Evolutionary conservation across 2,888 invertebrate species (phyloP), one percentile per base, ranked within the genome.

Genomic region (Meiosimyza platycephala): DNA sequence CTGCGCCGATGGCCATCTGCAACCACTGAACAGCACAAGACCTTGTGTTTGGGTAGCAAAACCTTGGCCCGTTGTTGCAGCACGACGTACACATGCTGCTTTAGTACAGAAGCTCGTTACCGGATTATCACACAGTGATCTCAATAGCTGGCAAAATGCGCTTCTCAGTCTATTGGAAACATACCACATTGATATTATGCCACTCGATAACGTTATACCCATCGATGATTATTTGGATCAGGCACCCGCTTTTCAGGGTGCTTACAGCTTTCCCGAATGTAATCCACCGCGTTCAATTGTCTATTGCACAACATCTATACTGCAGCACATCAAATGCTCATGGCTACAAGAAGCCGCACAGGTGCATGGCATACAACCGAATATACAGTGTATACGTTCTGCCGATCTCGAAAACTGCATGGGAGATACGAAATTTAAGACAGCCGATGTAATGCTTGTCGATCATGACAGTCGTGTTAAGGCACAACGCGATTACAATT

Each of bases 41-140:
- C 93, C 94, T 0, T 95, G 95, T 81, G 88, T 92, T 11, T 95
- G 95, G 95, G 90, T 94, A 15, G 89, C 92, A 2, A 90, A 92
- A 78, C 95, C 95, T 0, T 94, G 94, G 92, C 91, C 93, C 0
- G 92, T 93, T 0, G 87, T 95, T 57, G 92, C 92, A 0, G 90
- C 93, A 12, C 91, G 90, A 47, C 83, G 85, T 59, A 76, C 81
- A 0, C 83, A 85, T 78, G 90, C 91, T 0, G 87, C 88, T 71
- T 87, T 88, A 65, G 86, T 92, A 12, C 89, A 90, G 74, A 83
- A 86, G n/a, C 80, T 90, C 16, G 87, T 90, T 12, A 84, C 87
- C 6, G 85, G 85, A 13, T 77, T 90, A 11, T 83, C 82, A 1
- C 87, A 88, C 69, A 82, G 88, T 11, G 84, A 86, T 3, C 80